Evolutionary conservation across 1,140 invertebrate genomes (phyloP).

Genomic region (Lepidurus packardi): DNA sequence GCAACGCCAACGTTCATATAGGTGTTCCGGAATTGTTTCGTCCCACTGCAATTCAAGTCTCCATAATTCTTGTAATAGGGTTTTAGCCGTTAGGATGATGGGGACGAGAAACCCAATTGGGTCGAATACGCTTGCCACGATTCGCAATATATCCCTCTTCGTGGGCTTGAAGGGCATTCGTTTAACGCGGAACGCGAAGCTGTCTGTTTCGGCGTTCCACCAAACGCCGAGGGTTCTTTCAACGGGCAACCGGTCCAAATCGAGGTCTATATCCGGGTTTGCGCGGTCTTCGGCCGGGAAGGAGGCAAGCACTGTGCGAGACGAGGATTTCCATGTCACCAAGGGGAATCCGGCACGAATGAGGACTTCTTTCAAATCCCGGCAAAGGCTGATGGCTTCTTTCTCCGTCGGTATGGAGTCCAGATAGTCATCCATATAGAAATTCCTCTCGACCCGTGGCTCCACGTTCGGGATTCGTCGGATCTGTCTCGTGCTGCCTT

Average conservation of each 20-base stretch:
- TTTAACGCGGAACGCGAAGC: conserved; percentile 24
- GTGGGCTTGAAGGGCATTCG: conserved; percentile 16
- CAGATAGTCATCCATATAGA: conserved; percentile 35
- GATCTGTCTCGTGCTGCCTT: conserved; percentile 27
- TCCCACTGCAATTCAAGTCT: conserved; percentile 45
- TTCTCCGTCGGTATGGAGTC: neutral
- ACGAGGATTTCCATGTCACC: conserved; percentile 32
- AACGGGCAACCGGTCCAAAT: conserved; percentile 27
- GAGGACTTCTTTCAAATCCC: conserved; percentile 19
- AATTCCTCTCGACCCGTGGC: neutral
- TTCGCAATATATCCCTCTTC: conserved; percentile 39
- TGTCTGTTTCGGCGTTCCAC: conserved; percentile 27
- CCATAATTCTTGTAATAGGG: conserved; percentile 48
- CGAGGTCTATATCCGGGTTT: conserved; percentile 33
- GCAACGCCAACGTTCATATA: neutral
- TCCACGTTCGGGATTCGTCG: conserved; percentile 29
- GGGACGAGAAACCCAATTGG: conserved; percentile 46
- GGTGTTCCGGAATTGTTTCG: conserved; percentile 33
- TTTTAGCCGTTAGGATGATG: conserved; percentile 43
- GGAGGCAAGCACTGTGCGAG: conserved; percentile 34
- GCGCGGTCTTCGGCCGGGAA: conserved; percentile 24
- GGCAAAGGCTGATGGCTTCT: conserved; percentile 27
- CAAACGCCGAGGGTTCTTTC: conserved; percentile 30
- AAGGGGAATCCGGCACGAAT: conserved; percentile 24
- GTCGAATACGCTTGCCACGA: conserved; percentile 45